Evolutionary conservation across 2,888 invertebrate genomes (phyloP), one percentile per base, ranked within the genome.

Genomic region (Drosophila peninsularis): DNA sequence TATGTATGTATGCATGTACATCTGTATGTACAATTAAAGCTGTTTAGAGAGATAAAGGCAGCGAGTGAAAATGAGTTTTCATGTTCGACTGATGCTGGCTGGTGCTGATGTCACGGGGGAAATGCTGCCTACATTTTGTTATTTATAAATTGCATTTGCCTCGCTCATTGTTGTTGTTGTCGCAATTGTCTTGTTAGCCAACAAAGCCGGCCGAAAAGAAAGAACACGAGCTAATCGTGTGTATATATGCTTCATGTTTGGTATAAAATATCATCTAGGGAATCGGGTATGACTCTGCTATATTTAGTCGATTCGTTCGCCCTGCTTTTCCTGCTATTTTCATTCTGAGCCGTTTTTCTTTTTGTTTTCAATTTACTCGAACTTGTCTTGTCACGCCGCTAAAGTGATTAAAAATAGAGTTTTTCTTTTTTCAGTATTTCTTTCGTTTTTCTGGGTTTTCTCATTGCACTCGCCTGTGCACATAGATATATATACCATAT

Each of bases 71-170:
- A 80, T 82, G 82, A 56, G 53, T 78, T 81, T 73, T 69, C 63
- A 82, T 71, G 60, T 57, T 70, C 55, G 9, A 52, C 50, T 71
- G 69, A 66, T 64, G 67, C 62, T 70, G 69, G 65, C 62, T 70
- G 69, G 49, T 66, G 87, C 79, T 87, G 88, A 89, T 86, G 89
- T 86, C 85, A 86, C 78, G 58, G 78, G 65, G 88, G 82, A 86
- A 87, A 89, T 89, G 85, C 75, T 89, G 85, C 75, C 75, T 84
- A 75, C 52, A 74, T 75, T 82, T 65, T 65, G 75, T 80, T 86
- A 84, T 89, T 89, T 87, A 71, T 86, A 87, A 71, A 80, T 62
- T 83, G 88, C 78, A 84, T 73, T 84, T 57, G 62, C 49, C 47
- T 66, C 53, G 62, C 65, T 36, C 57, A 36, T 53, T 71, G 55